Base-by-base conservation (phyloP, 2,113 vertebrate species). In the Guaruba guarouba region DNA sequence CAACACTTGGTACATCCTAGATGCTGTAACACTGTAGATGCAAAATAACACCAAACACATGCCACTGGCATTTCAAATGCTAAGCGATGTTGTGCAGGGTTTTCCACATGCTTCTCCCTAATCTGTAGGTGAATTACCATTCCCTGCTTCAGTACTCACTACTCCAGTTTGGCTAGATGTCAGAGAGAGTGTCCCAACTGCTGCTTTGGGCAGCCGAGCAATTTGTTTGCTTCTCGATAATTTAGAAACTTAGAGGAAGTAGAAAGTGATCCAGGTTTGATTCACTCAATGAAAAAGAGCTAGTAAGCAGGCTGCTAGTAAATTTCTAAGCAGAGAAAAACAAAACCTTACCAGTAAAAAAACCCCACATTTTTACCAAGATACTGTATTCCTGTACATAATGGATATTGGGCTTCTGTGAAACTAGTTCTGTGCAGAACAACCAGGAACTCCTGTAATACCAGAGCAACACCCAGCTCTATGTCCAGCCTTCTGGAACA, bases 151-250 rank as follows among this genome's bases (percentile, higher is more conserved):
- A 55, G n/a, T 49, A 89, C 80, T 94, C 83, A 80, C 80, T 92
- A 61, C 76, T 95, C 95, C 86, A 95, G 91, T 92, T 92, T 74
- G 74, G 57, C 69, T 63, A 82, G 82, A 52, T 87, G 83, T 83
- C 86, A 82, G 31, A 82, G 46, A 25, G 54, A 70, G 61, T 71
- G 80, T 86, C 88, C 86, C 69, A 93, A 9, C 39, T 75, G 22
- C 61, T 52, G 71, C 63, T 91, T 24, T 52, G 54, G 51, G 63
- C 71, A 90, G 37, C 55, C 11, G 11, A 92, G 71, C 54, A 81
- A 88, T 61, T 23, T 46, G 46, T 66, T 82, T 91, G 57, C 57
- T 66, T 86, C 90, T 95, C 49, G 57, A 3, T 52, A 68, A 62
- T 55, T 55, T 51, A 39, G 41, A 29, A 70, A 75, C 46, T 83